Conservation (phyloP, 2,797 vertebrate genomes). For the Eleutherodactylus coqui region DNA sequence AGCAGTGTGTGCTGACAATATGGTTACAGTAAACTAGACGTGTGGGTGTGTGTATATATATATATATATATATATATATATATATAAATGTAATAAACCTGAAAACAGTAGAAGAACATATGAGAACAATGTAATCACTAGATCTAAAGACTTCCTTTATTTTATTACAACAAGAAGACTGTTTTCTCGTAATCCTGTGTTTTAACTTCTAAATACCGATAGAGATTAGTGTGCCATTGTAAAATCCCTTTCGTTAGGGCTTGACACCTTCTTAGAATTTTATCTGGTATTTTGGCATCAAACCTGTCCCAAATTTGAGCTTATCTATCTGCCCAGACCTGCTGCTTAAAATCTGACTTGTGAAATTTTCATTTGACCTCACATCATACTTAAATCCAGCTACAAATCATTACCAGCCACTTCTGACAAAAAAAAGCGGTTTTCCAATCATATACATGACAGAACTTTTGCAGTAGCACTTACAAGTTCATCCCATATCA, state of each 20-base stretch:
- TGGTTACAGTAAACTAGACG: not conserved
- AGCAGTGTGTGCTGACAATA: not conserved
- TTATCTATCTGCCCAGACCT: slow-evolving; percentile 24
- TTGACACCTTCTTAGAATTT: not conserved
- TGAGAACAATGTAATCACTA: not conserved
- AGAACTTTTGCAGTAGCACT: not conserved
- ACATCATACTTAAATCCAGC: slow-evolving; percentile 16
- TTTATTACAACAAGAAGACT: not conserved
- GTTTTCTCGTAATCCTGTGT: not conserved
- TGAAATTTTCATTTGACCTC: not conserved
- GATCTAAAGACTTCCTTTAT: not conserved
- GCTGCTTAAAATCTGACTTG: not conserved
- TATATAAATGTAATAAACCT: not conserved
- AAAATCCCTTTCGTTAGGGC: not conserved
- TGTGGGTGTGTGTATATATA: too few relatives aligned
- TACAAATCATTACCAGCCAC: slow-evolving; percentile 13
- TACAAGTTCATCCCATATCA: not conserved
- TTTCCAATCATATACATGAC: slow-evolving; percentile 16
- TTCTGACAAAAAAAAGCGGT: not conserved
- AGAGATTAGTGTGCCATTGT: slow-evolving; percentile 13
- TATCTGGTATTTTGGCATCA: slow-evolving; percentile 1
- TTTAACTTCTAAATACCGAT: not conserved
- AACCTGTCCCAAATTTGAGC: slow-evolving; percentile 4
- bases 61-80: too few relatives aligned
- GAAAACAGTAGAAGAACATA: not conserved